These are phyloP conservation scores for Agelastica alni DNA, from an alignment of 2,888 invertebrate genomes.

Conservation along the genomic window DNA sequence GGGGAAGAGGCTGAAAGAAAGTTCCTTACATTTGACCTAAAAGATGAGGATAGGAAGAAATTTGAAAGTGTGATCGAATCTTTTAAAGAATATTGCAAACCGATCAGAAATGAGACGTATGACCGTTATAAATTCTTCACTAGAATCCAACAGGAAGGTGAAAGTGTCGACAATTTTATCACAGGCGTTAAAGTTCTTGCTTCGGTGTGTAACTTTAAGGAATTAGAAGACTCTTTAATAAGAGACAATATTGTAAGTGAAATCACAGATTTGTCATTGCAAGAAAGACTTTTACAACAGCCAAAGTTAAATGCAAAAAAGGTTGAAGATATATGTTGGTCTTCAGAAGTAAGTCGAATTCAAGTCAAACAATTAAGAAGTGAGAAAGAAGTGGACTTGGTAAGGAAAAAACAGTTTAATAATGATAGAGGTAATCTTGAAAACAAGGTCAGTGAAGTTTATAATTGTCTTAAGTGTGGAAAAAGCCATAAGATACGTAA, in stretches of 20 bases:
- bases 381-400: conserved; percentile 28
- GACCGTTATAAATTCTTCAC: conserved; percentile 31
- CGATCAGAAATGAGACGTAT: conserved; percentile 28
- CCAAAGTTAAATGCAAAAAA: background rate
- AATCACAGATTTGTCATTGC: conserved; percentile 27
- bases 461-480: conserved; percentile 32
- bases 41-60: conserved; percentile 10
- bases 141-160: conserved; percentile 28
- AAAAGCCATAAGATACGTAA: conserved; percentile 14
- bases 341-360: conserved; percentile 36
- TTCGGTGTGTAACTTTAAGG: conserved; percentile 29
- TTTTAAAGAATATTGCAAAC: conserved; percentile 30
- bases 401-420: background rate
- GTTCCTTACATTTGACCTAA: conserved; percentile 31
- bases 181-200: conserved; percentile 31
- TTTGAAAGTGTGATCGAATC: conserved; percentile 12
- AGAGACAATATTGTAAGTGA: conserved; percentile 32
- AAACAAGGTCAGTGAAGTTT: background rate
- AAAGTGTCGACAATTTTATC: conserved; percentile 27
- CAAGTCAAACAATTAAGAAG: conserved; percentile 32
- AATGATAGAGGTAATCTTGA: no score
- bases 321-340: conserved; percentile 31
- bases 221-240: conserved; percentile 24
- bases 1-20: no score
- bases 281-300: conserved; percentile 31